A percentile compares a stretch with the other conserved stretches of the same genome.
phyloP scores from a whole-genome alignment of 2,113 vertebrate species.

The Aegotheles bennettii region DNA sequence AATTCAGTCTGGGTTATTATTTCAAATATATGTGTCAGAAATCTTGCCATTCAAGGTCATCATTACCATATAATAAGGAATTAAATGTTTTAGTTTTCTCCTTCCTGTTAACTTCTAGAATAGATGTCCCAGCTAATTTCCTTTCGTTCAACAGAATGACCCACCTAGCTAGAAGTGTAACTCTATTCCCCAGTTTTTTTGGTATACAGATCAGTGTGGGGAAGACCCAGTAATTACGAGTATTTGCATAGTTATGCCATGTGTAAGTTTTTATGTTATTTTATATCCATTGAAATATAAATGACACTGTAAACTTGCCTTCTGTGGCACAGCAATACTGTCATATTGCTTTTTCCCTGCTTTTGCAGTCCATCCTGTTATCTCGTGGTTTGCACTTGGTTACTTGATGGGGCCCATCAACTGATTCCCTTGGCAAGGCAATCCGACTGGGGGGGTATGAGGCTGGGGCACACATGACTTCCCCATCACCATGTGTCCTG shows the following conservation, averaged over 20 bases:
- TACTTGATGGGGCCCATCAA: background rate
- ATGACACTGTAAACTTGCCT: background rate
- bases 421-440: background rate
- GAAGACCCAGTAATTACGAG: background rate
- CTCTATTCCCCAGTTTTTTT: background rate
- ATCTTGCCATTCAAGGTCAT: background rate
- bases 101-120: background rate
- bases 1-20: background rate
- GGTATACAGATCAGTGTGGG: background rate
- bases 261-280: background rate
- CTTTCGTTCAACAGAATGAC: background rate
- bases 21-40: background rate
- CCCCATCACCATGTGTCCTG: background rate
- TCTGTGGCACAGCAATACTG: background rate
- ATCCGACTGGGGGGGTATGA: background rate
- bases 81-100: background rate
- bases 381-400: background rate
- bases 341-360: background rate
- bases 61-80: background rate
- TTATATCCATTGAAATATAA: background rate
- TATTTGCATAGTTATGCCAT: background rate
- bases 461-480: background rate
- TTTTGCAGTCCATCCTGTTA: background rate
- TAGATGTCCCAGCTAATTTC: background rate
- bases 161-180: background rate